Evolutionary conservation across 53 echinoderm and acorn worm genomes (phyloP).

Genomic region (Mesocentrotus franciscanus): DNA sequence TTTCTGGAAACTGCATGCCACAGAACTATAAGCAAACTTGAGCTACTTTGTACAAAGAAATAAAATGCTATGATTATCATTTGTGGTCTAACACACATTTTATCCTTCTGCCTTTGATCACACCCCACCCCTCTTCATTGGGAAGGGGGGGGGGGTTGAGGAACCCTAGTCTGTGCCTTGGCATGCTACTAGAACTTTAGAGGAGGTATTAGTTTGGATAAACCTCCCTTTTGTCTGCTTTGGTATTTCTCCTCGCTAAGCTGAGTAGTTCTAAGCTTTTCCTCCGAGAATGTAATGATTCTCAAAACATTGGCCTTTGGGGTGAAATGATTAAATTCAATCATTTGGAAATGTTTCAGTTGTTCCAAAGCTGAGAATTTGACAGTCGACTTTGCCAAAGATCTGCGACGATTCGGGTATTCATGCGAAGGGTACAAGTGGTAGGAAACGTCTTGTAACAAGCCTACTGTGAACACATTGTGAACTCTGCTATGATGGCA

Average conservation of each 20-base stretch:
- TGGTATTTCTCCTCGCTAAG: neutral
- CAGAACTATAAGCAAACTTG: neutral
- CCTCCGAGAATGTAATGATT: too few species aligned
- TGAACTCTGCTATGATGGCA: conserved; percentile 27
- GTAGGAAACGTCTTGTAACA: neutral
- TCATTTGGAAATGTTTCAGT: too few species aligned
- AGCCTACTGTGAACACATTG: conserved; percentile 1
- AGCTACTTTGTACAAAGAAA: neutral
- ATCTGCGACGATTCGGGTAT: neutral
- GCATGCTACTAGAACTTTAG: neutral
- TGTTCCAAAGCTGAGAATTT: too few species aligned
- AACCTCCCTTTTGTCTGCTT: neutral
- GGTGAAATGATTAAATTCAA: too few species aligned
- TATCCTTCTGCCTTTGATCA: neutral
- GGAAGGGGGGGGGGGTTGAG: neutral
- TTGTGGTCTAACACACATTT: neutral
- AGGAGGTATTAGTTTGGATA: neutral
- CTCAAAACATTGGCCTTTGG: too few species aligned
- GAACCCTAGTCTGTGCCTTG: neutral
- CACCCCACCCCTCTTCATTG: neutral
- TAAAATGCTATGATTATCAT: neutral
- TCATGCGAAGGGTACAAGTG: neutral
- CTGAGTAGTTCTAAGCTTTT: neutral
- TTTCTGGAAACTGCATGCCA: neutral
- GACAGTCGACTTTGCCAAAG: too few species aligned